A percentile compares a stretch with the other conserved stretches of the same genome.
Evolutionary conservation across 2,113 vertebrate species (phyloP).

Genomic region (Rallus limicola): DNA sequence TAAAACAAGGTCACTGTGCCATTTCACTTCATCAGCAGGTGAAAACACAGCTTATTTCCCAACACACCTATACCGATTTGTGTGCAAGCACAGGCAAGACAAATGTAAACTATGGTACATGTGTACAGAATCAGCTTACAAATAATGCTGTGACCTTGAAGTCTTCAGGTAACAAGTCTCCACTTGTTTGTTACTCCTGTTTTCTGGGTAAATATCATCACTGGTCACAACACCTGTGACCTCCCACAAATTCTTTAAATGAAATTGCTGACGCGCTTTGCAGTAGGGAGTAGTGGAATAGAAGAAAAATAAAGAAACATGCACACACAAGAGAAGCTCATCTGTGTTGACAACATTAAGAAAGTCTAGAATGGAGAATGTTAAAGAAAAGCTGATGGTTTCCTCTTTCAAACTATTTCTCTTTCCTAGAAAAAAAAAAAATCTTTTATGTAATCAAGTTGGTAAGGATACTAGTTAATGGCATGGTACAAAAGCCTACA

Average conservation of each 20-base stretch:
- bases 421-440: not conserved
- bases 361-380: not conserved
- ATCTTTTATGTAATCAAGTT: not conserved
- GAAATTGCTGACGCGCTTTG: not conserved
- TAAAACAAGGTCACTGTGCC: not conserved
- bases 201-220: not conserved
- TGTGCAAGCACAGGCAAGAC: not conserved
- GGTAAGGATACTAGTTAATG: not conserved
- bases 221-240: not conserved
- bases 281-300: not conserved
- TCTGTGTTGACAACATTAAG: not conserved
- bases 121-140: not conserved
- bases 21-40: not conserved
- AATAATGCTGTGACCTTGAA: not conserved
- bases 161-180: not conserved
- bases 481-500: not conserved
- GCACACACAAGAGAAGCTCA: not conserved
- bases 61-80: no score
- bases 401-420: not conserved
- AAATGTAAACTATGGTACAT: not conserved
- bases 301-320: not conserved
- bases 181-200: not conserved
- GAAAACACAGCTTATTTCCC: not conserved
- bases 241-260: not conserved
- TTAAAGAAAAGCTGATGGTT: not conserved